These are phyloP conservation scores for Epinephelus lanceolatus DNA, from an alignment of 2,113 vertebrate species.

Conservation along the genomic window DNA sequence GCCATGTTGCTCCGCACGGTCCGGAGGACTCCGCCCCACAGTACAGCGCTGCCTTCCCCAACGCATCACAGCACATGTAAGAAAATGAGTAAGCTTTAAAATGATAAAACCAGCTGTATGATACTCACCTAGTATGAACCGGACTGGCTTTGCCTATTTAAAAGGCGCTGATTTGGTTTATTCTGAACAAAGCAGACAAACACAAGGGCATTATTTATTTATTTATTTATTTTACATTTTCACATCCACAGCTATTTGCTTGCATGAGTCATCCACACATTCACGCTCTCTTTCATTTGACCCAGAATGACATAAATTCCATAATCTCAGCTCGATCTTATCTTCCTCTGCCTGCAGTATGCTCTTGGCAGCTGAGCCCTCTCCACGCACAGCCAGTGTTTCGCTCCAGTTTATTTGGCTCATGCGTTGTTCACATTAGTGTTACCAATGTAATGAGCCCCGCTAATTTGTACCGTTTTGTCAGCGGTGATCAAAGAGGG, in stretches of 20 bases:
- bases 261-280: conserved; percentile 49
- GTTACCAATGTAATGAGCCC: conserved; percentile 47
- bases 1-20: conserved; percentile 95
- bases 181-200: conserved; percentile 11
- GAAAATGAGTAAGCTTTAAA: conserved; percentile 47
- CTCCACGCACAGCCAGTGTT: conserved; percentile 22
- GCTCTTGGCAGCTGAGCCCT: conserved; percentile 58
- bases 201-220: not conserved
- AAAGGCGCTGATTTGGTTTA: conserved; percentile 1
- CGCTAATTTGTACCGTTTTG: conserved; percentile 73
- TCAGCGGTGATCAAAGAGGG: conserved; percentile 58
- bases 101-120: not conserved
- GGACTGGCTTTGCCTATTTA: not conserved
- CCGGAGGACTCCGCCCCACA: conserved; percentile 97
- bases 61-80: conserved; percentile 98
- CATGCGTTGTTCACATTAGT: conserved; percentile 58
- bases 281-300: conserved; percentile 59
- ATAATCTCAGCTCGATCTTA: conserved; percentile 62
- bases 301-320: conserved; percentile 68
- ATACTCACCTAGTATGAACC: not conserved
- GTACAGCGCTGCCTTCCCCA: conserved; percentile 93
- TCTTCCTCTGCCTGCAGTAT: conserved; percentile 59
- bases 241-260: conserved; percentile 36
- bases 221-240: conserved; percentile 21
- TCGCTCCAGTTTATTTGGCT: conserved; percentile 63